A percentile compares a stretch with the other conserved stretches of the same genome.
phyloP scores from a whole-genome alignment of 2,888 invertebrate genomes.

The Hyposoter dolosus region DNA sequence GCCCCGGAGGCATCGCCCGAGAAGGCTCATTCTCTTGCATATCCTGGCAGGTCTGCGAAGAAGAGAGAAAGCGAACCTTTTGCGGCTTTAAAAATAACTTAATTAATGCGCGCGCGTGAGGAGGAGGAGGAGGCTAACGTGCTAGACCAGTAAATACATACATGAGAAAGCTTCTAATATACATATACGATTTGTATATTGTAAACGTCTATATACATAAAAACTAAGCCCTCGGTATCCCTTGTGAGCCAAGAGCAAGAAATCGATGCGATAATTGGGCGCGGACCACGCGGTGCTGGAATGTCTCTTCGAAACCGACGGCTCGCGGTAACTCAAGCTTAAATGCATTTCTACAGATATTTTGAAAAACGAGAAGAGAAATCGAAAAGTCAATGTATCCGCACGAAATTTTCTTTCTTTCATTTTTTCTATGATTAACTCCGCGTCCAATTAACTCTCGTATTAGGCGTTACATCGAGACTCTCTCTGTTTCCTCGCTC shows the following conservation, averaged over 20 bases:
- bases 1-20: slow-evolving; percentile 41
- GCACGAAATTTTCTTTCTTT: background rate
- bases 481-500: slow-evolving; percentile 42
- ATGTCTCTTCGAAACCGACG: slow-evolving; percentile 62
- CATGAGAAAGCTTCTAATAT: slow-evolving; percentile 29
- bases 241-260: slow-evolving; percentile 49
- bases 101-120: slow-evolving; percentile 76
- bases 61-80: slow-evolving; percentile 50
- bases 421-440: slow-evolving; percentile 77
- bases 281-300: slow-evolving; percentile 70
- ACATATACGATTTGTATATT: slow-evolving; percentile 10
- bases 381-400: slow-evolving; percentile 3
- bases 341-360: slow-evolving; percentile 17
- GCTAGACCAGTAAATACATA: slow-evolving; percentile 21
- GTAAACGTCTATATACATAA: background rate
- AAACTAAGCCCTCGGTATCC: slow-evolving; percentile 36
- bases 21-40: slow-evolving; percentile 22
- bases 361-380: background rate
- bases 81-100: slow-evolving; percentile 80
- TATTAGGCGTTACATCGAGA: slow-evolving; percentile 75
- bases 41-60: slow-evolving; percentile 35
- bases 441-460: slow-evolving; percentile 80
- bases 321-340: slow-evolving; percentile 46
- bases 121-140: slow-evolving; percentile 34
- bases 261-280: slow-evolving; percentile 77